Evolutionary conservation across 2,113 vertebrate genomes (phyloP).

Genomic region (Otolemur garnettii): DNA sequence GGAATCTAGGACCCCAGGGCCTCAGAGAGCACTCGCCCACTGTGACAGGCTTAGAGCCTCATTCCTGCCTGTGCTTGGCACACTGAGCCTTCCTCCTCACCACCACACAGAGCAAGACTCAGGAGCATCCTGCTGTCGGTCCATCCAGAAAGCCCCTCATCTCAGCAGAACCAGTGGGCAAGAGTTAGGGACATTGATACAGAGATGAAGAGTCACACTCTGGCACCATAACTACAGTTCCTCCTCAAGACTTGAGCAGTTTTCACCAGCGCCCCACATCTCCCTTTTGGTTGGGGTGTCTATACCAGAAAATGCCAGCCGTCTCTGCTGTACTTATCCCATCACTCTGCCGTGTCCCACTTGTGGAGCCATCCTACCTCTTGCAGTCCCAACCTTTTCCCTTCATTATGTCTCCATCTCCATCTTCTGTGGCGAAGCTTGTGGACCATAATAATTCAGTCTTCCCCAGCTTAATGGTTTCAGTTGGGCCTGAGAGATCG

Average conservation of each 20-base stretch:
- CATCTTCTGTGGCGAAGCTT: background rate
- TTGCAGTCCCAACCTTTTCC: background rate
- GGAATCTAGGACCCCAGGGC: background rate
- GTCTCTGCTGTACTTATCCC: background rate
- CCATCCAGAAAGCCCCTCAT: background rate
- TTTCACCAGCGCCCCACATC: background rate
- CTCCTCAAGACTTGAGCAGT: background rate
- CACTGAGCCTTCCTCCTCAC: background rate
- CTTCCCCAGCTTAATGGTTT: background rate
- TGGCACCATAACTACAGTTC: fast-evolving
- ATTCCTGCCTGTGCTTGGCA: fast-evolving
- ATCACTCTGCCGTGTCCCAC: background rate
- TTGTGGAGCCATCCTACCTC: background rate
- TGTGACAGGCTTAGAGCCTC: fast-evolving
- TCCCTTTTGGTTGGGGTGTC: background rate
- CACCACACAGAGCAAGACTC: background rate
- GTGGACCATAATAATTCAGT: background rate
- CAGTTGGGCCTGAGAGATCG: background rate
- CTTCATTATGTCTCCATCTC: slow-evolving; percentile 32
- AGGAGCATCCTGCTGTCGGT: background rate
- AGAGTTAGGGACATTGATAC: background rate
- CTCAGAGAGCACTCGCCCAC: background rate
- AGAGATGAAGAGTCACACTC: background rate
- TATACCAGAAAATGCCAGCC: background rate
- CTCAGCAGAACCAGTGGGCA: background rate